Percentiles rank a stretch among this genome's conserved stretches.
These are phyloP conservation scores for Rotaria magnacalcarata DNA, from an alignment of 2,888 invertebrate genomes.

Conservation along the genomic window DNA sequence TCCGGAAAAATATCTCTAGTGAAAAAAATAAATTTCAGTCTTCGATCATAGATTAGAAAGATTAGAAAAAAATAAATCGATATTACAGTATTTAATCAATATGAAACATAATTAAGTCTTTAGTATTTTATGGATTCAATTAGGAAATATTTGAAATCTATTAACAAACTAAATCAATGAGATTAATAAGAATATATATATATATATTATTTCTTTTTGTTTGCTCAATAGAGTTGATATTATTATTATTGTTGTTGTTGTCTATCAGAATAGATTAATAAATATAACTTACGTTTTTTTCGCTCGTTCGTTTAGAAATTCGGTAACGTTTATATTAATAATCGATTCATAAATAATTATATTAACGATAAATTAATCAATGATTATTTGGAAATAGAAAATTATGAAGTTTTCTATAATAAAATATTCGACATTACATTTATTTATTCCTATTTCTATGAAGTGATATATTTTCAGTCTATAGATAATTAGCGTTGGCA, in stretches of 20 bases:
- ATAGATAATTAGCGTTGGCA: neutral
- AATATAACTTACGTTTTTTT: neutral
- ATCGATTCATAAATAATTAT: constrained; percentile 1
- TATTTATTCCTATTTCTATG: neutral
- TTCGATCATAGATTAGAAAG: neutral
- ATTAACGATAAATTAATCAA: neutral
- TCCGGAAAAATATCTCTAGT: neutral
- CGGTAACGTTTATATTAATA: neutral
- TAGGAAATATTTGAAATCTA: neutral
- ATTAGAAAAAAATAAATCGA: neutral
- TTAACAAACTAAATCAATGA: neutral
- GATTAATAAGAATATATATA: neutral
- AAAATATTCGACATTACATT: too few species aligned
- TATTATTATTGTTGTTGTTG: neutral
- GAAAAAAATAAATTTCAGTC: neutral
- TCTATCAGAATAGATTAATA: neutral
- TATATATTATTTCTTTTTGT: too few species aligned
- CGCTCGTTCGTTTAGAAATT: neutral
- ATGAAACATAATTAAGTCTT: neutral
- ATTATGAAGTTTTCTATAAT: neutral
- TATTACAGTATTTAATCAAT: neutral
- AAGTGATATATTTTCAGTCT: neutral
- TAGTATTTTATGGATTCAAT: neutral
- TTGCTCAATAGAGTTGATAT: neutral
- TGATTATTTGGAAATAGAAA: too few species aligned